These are phyloP conservation scores for Epizoanthus rinbou DNA, from an alignment of 92 coral and sea anemone genomes.

Conservation along the genomic window DNA sequence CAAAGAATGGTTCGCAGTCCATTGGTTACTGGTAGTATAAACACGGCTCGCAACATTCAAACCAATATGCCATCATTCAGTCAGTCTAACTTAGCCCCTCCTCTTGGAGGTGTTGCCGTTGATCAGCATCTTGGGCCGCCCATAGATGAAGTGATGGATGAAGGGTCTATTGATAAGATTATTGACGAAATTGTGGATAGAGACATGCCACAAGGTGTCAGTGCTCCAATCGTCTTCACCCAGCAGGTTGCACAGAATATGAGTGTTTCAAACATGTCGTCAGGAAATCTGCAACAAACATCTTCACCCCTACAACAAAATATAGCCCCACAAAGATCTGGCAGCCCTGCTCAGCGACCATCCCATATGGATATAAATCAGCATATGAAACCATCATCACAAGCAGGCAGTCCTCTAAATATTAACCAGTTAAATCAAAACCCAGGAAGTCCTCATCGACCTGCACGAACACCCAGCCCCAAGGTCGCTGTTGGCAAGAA, in stretches of 20 bases:
- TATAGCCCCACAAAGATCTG: conserved; percentile 29
- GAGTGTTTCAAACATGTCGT: conserved; percentile 32
- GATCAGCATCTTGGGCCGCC: conserved; percentile 60
- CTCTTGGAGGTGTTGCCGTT: conserved; percentile 49
- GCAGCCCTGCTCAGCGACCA: conserved; percentile 49
- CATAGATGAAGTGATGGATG: conserved; percentile 64
- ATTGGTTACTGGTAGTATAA: conserved; percentile 40
- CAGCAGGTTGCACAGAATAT: conserved; percentile 54
- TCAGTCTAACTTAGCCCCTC: conserved; percentile 57
- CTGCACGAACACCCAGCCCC: conserved; percentile 56
- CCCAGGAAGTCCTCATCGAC: conserved; percentile 59
- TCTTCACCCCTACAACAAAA: conserved; percentile 26
- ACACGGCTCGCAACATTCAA: conserved; percentile 46
- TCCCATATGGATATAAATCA: conserved; percentile 42
- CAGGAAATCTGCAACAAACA: conserved; percentile 24
- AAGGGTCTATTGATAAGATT: conserved; percentile 85
- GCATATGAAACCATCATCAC: conserved; percentile 32
- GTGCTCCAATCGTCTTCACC: conserved; percentile 76
- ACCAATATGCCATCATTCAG: conserved; percentile 56
- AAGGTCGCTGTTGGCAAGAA: conserved; percentile 40
- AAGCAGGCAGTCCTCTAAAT: conserved; percentile 52
- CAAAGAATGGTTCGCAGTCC: conserved; percentile 34
- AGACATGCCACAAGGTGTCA: conserved; percentile 90
- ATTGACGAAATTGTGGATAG: conserved; percentile 97
- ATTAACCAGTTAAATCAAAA: conserved; percentile 57